Conservation (phyloP, 2,888 invertebrate species). For the Scrobipalpa costella region DNA sequence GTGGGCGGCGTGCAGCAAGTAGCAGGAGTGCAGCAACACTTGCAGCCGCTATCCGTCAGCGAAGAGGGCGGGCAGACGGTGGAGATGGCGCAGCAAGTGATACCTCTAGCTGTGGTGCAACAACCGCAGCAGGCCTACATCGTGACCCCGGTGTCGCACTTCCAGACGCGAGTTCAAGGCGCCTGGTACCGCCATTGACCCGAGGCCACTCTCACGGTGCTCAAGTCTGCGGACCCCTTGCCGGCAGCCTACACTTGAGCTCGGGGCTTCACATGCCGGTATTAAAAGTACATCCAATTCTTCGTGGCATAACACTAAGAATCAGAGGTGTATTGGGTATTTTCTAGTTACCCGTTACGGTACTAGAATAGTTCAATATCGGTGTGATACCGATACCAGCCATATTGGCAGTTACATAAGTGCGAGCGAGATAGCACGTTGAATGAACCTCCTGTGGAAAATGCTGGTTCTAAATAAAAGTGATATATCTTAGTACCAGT, state of each 20-base stretch:
- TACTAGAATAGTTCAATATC: too few species aligned
- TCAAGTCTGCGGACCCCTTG: neutral
- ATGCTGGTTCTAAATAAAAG: too few species aligned
- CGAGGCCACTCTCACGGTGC: conserved; percentile 32
- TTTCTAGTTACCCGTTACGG: too few species aligned
- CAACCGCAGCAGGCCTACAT: conserved; percentile 84
- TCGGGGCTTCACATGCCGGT: neutral
- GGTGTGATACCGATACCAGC: too few species aligned
- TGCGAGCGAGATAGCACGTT: too few species aligned
- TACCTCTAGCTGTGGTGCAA: conserved; percentile 83
- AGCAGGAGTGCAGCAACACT: conserved; percentile 68
- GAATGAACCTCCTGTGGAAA: too few species aligned
- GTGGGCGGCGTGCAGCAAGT: conserved; percentile 69
- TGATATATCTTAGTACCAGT: neutral
- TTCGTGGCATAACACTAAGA: neutral
- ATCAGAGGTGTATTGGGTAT: too few species aligned
- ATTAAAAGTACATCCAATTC: neutral
- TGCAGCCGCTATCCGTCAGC: conserved; percentile 75
- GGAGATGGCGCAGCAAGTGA: conserved; percentile 84
- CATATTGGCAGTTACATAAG: too few species aligned
- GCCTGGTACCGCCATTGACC: conserved; percentile 80
- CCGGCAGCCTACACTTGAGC: conserved; percentile 23
- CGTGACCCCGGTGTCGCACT: conserved; percentile 84
- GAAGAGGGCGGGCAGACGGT: conserved; percentile 78
- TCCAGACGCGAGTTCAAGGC: conserved; percentile 83